These are phyloP conservation scores for Rhabdomys pumilio DNA, from an alignment of 2,797 vertebrate genomes.

Conservation along the genomic window DNA sequence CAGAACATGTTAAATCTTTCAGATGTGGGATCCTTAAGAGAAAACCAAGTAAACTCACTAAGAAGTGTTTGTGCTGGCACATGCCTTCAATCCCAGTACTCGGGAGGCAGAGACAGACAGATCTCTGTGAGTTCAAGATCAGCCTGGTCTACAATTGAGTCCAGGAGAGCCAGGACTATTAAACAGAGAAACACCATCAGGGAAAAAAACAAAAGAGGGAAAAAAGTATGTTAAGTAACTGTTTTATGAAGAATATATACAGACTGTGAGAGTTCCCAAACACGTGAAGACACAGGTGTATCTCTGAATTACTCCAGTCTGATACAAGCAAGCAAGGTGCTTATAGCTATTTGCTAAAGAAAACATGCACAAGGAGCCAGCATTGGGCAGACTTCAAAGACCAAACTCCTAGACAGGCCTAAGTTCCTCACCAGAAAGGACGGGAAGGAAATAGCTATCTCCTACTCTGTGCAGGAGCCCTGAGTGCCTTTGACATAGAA, in stretches of 20 bases:
- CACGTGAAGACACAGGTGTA: rapidly evolving
- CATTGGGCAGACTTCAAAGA: neutral
- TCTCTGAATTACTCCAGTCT: neutral
- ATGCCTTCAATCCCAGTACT: neutral
- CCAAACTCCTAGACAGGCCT: neutral
- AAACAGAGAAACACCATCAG: neutral
- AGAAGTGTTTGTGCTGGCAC: too few relatives aligned
- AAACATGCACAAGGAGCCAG: neutral
- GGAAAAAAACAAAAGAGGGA: neutral
- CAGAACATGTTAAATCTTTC: neutral
- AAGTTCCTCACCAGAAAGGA: neutral
- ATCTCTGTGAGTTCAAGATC: neutral
- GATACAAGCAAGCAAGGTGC: too few relatives aligned
- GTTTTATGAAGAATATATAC: neutral
- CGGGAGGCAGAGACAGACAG: neutral
- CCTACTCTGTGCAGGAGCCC: neutral
- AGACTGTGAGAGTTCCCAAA: neutral
- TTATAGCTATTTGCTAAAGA: neutral
- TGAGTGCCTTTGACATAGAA: neutral
- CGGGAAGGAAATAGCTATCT: neutral
- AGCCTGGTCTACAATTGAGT: neutral
- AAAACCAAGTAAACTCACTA: neutral
- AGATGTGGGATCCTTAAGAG: neutral
- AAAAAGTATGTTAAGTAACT: neutral
- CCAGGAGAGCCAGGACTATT: neutral